Percentiles rank a stretch among this genome's conserved stretches.
These are phyloP conservation scores for Acromyrmex charruanus DNA, from an alignment of 1,140 invertebrate genomes.

Conservation along the genomic window DNA sequence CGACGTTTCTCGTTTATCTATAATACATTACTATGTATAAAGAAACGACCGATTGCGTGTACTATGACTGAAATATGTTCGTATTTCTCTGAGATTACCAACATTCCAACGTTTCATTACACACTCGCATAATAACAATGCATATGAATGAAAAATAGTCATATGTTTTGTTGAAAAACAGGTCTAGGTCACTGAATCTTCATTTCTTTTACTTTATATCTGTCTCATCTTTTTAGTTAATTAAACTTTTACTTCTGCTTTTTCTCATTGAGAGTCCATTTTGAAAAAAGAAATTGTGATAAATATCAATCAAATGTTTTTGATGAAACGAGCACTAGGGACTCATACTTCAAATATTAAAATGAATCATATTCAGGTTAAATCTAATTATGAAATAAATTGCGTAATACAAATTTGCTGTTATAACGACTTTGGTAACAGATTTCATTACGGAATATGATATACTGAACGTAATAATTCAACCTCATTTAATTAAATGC, in stretches of 20 bases:
- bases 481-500: constrained; percentile 1
- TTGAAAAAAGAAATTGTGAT: neutral
- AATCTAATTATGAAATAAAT: constrained; percentile 33
- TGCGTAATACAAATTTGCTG: constrained; percentile 10
- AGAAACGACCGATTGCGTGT: constrained; percentile 7
- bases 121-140: neutral
- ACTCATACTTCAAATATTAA: constrained; percentile 1
- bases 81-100: constrained; percentile 21
- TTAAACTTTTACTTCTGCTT: constrained; percentile 4
- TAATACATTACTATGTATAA: constrained; percentile 39
- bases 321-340: neutral
- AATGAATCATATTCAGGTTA: neutral
- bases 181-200: neutral
- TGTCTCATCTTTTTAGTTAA: neutral
- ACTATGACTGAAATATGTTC: constrained; percentile 11
- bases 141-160: neutral
- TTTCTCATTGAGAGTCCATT: neutral
- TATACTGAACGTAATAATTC: constrained; percentile 19
- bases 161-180: neutral
- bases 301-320: constrained; percentile 11
- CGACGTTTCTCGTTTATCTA: constrained; percentile 41
- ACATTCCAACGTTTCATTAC: constrained; percentile 11
- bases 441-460: constrained; percentile 4
- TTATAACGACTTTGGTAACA: constrained; percentile 33
- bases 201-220: neutral